Percentiles rank a stretch among this genome's conserved stretches.
Conservation (phyloP, 2,797 vertebrate genomes). For the Steatocranus sp. region DNA sequence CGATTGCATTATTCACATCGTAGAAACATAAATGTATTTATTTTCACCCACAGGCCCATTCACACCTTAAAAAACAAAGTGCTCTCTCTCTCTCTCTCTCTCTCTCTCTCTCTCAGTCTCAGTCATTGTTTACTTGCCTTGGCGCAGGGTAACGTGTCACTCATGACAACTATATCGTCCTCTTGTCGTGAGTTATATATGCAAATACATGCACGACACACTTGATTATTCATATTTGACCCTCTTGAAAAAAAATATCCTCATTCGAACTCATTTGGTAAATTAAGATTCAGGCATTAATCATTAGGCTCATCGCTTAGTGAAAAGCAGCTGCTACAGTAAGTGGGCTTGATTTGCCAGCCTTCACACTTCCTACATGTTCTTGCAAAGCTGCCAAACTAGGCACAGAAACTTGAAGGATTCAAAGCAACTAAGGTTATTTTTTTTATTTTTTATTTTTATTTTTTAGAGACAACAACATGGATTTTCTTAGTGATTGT, state of each 20-base stretch:
- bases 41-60: not conserved
- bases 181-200: not conserved
- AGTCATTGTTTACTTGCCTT: not conserved
- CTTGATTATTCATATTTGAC: constrained; percentile 36
- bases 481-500: constrained; percentile 4
- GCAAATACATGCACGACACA: constrained; percentile 11
- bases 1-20: accelerated
- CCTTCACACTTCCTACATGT: constrained; percentile 3
- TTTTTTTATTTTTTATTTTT: accelerated
- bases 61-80: not conserved
- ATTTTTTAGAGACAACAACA: not conserved
- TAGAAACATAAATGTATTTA: not conserved
- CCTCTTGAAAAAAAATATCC: constrained; percentile 15
- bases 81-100: not conserved
- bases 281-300: constrained; percentile 35
- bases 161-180: not conserved
- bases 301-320: constrained; percentile 22
- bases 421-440: not conserved
- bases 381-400: constrained; percentile 5
- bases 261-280: constrained; percentile 2
- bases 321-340: constrained; percentile 41
- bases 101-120: not conserved
- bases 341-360: constrained; percentile 10
- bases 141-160: not conserved
- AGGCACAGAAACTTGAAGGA: not conserved